Evolutionary conservation across 1,140 invertebrate genomes (phyloP).

Genomic region (Planococcus citri): DNA sequence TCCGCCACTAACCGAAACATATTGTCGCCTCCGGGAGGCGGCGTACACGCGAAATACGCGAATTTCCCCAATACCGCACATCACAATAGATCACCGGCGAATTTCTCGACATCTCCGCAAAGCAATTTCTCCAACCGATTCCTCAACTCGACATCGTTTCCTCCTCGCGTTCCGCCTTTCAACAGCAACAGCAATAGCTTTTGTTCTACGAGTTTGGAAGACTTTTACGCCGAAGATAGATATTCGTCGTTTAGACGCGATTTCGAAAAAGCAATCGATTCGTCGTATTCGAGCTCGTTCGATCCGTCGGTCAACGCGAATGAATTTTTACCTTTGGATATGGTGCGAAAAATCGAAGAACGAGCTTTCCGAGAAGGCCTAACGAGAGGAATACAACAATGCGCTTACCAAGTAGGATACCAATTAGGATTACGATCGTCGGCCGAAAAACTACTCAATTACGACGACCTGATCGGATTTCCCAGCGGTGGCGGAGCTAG

Average conservation of each 20-base stretch:
- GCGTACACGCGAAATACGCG: not conserved
- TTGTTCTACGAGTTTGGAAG: not conserved
- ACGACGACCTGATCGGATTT: slow-evolving; percentile 1
- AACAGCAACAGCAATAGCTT: too few species aligned
- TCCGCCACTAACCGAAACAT: not conserved
- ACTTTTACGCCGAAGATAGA: not conserved
- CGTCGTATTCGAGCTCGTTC: not conserved
- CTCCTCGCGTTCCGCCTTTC: not conserved
- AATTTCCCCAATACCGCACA: not conserved
- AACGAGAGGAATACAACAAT: slow-evolving; percentile 22
- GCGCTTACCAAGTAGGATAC: slow-evolving; percentile 24
- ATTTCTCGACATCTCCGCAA: not conserved
- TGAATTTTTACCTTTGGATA: slow-evolving; percentile 9
- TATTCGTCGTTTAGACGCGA: not conserved
- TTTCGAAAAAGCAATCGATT: not conserved
- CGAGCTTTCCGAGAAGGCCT: slow-evolving; percentile 24
- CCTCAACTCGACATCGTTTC: not conserved
- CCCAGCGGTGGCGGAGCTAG: not conserved
- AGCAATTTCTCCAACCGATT: not conserved
- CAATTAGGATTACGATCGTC: slow-evolving; percentile 15
- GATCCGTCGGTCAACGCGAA: not conserved
- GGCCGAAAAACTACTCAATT: not conserved
- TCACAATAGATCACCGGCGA: not conserved
- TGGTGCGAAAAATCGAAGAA: slow-evolving; percentile 23
- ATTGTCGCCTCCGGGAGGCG: not conserved